phyloP scores from a whole-genome alignment of 2,113 vertebrate species.

The Mesitornis unicolor region DNA sequence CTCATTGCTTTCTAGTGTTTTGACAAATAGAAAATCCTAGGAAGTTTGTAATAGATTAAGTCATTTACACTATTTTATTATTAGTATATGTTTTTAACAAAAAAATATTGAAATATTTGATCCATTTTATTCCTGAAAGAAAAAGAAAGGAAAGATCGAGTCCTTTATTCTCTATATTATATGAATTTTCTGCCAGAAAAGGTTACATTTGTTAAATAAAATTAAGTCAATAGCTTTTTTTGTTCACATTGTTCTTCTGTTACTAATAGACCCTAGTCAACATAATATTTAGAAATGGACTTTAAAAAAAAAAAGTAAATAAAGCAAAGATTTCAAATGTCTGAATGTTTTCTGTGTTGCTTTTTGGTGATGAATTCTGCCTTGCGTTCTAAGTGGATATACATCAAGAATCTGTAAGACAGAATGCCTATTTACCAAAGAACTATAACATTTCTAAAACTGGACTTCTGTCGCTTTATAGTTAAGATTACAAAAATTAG shows the following conservation, averaged over 20 bases:
- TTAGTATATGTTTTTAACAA: background rate
- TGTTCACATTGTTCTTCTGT: background rate
- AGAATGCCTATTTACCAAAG: background rate
- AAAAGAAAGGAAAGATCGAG: background rate
- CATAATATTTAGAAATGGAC: background rate
- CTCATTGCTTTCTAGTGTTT: background rate
- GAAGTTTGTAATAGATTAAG: background rate
- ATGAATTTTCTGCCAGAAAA: background rate
- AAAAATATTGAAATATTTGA: background rate
- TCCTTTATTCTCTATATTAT: background rate
- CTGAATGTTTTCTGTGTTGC: background rate
- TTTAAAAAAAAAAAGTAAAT: background rate
- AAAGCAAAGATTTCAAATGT: background rate
- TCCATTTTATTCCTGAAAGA: fast-evolving
- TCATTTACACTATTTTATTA: background rate
- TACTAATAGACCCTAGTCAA: background rate
- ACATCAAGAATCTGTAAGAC: background rate
- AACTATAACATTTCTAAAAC: background rate
- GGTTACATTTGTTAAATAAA: background rate
- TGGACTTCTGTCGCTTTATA: background rate
- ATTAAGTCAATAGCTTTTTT: background rate
- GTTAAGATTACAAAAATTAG: constrained; percentile 31
- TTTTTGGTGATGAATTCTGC: background rate
- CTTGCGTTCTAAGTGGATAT: background rate
- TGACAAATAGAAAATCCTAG: background rate